Percentiles rank a stretch among this genome's conserved stretches.
These are phyloP conservation scores for Melanostigma gelatinosum DNA, from an alignment of 2,113 vertebrate genomes.

Conservation along the genomic window DNA sequence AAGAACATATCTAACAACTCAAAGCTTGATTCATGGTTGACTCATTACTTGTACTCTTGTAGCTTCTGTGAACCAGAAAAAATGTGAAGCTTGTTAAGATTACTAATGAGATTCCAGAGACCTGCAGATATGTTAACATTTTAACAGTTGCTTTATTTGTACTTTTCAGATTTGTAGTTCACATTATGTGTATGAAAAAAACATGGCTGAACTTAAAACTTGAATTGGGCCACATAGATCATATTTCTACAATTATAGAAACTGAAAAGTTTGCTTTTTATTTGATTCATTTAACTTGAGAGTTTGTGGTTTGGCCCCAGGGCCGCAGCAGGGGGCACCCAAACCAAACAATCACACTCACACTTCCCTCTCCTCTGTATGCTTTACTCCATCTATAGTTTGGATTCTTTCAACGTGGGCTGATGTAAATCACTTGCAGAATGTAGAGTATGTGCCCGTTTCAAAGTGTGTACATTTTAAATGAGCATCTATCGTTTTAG, in stretches of 20 bases:
- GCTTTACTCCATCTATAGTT: background rate
- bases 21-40: background rate
- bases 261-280: background rate
- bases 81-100: too few species aligned
- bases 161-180: too few species aligned
- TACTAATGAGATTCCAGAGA: too few species aligned
- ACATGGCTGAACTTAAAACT: too few species aligned
- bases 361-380: background rate
- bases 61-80: too few species aligned
- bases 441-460: background rate
- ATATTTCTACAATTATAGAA: background rate
- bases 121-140: too few species aligned
- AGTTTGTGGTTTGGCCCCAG: conserved; percentile 3
- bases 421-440: background rate
- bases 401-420: background rate
- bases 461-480: conserved; percentile 10
- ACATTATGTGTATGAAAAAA: too few species aligned
- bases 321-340: conserved; percentile 75
- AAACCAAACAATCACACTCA: conserved; percentile 51
- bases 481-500: background rate
- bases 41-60: too few species aligned
- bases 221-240: background rate
- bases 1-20: background rate
- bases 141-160: too few species aligned
- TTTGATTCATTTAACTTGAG: background rate